Percentiles rank a stretch among this genome's conserved stretches.
Evolutionary conservation across 1,140 invertebrate species (phyloP).

Genomic region (Leptinotarsa texana): DNA sequence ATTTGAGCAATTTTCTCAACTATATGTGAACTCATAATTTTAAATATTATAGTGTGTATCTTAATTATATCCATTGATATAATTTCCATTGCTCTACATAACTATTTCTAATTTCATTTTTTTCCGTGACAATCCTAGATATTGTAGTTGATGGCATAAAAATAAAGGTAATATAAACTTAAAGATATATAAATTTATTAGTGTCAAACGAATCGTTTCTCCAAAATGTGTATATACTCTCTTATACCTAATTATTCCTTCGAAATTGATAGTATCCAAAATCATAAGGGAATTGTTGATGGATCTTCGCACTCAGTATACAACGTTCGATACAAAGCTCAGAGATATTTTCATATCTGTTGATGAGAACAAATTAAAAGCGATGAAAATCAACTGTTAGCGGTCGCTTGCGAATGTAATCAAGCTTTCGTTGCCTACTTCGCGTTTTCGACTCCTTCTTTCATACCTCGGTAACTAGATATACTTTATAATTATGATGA

Average conservation of each 20-base stretch:
- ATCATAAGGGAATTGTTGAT: conserved; percentile 8
- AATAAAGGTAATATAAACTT: too few species aligned
- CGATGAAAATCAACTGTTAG: conserved; percentile 37
- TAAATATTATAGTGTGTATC: too few species aligned
- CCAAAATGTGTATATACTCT: neutral
- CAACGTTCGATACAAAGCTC: conserved; percentile 6
- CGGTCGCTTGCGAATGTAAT: conserved; percentile 30
- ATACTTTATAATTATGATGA: conserved; percentile 29
- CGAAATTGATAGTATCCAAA: neutral
- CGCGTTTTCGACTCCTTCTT: conserved; percentile 19
- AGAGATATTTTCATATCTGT: conserved; percentile 12
- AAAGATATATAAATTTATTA: too few species aligned
- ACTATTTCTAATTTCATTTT: too few species aligned
- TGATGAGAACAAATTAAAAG: conserved; percentile 29
- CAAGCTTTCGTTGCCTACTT: conserved; percentile 29
- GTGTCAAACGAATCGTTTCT: too few species aligned
- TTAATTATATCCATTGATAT: too few species aligned
- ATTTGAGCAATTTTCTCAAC: too few species aligned
- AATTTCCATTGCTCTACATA: too few species aligned
- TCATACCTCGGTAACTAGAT: conserved; percentile 32
- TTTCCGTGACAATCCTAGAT: too few species aligned
- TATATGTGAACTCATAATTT: too few species aligned
- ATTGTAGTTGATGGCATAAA: too few species aligned
- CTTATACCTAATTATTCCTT: neutral
- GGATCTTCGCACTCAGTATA: conserved; percentile 1